Conservation (phyloP, 1,140 invertebrate species). For the Atopsyche davidsoni region DNA sequence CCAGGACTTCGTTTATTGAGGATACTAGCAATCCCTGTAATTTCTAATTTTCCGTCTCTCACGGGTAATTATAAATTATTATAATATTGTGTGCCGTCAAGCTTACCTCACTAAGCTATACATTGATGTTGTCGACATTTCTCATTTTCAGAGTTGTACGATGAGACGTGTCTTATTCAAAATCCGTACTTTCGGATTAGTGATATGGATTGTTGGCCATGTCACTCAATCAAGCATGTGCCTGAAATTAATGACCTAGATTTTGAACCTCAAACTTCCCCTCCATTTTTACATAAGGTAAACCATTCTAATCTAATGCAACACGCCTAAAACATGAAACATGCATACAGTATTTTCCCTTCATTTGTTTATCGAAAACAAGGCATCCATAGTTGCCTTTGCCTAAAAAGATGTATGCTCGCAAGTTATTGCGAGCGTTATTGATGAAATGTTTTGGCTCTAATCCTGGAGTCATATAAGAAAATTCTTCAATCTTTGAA, state of each 20-base stretch:
- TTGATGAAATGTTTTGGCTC: too few relatives aligned
- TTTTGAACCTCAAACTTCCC: slow-evolving; percentile 34
- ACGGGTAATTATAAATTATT: slow-evolving; percentile 46
- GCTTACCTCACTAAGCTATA: slow-evolving; percentile 11
- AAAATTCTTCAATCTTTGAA: too few relatives aligned
- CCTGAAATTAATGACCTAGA: slow-evolving; percentile 43
- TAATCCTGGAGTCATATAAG: too few relatives aligned
- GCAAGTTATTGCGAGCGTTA: too few relatives aligned
- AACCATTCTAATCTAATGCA: not conserved
- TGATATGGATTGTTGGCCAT: slow-evolving; percentile 73
- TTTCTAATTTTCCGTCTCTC: slow-evolving; percentile 55
- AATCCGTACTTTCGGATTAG: slow-evolving; percentile 68
- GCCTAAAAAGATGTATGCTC: too few relatives aligned
- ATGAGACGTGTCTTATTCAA: slow-evolving; percentile 70
- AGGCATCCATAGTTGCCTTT: too few relatives aligned
- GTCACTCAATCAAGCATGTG: slow-evolving; percentile 57
- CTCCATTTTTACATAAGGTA: slow-evolving; percentile 45
- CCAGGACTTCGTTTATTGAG: slow-evolving; percentile 56
- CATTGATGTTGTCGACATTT: too few relatives aligned
- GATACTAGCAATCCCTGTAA: slow-evolving; percentile 55
- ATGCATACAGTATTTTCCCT: too few relatives aligned
- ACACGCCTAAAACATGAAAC: too few relatives aligned
- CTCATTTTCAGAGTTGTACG: slow-evolving; percentile 60
- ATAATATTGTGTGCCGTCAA: slow-evolving; percentile 11
- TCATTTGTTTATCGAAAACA: too few relatives aligned